Evolutionary conservation across 2,797 vertebrate genomes (phyloP).

Genomic region (Cygnus olor): DNA sequence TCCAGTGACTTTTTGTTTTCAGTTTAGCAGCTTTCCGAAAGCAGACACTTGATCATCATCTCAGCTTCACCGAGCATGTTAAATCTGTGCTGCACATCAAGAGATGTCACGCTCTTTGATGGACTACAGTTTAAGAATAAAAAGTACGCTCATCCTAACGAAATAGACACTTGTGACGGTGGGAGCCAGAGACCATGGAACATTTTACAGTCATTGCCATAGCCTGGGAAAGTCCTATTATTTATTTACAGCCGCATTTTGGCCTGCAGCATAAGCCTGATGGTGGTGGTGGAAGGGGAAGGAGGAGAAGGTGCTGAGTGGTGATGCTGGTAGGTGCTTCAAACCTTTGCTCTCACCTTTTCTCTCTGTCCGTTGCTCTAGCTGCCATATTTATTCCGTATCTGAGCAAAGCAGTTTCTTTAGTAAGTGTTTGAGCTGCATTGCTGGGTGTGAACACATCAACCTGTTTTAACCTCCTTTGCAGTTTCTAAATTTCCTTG

Average conservation of each 20-base stretch:
- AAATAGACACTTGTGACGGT: conserved; percentile 24
- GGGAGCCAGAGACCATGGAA: conserved; percentile 5
- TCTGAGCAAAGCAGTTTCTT: not conserved
- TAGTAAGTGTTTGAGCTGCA: not conserved
- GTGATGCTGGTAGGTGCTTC: not conserved
- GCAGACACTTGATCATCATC: conserved; percentile 9
- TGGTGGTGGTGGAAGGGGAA: not conserved
- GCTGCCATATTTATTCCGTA: not conserved
- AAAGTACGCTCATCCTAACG: conserved; percentile 10
- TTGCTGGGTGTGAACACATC: not conserved
- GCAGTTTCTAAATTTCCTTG: conserved; percentile 30
- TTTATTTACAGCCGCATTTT: conserved; percentile 42
- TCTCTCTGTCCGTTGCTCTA: not conserved
- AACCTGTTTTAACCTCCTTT: conserved; percentile 43
- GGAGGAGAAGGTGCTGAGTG: not conserved
- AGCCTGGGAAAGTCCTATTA: not conserved
- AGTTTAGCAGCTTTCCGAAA: conserved; percentile 10
- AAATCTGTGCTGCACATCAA: conserved; percentile 9
- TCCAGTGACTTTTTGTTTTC: not conserved
- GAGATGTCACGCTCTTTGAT: not conserved
- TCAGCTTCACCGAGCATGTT: conserved; percentile 11
- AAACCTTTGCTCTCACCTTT: not conserved
- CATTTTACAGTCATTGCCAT: not conserved
- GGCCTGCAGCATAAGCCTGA: not conserved
- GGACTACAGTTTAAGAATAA: conserved; percentile 1